Evolutionary conservation across 2,797 vertebrate genomes (phyloP), one percentile per base, ranked within the genome.

Genomic region (Acropternis orthonyx): DNA sequence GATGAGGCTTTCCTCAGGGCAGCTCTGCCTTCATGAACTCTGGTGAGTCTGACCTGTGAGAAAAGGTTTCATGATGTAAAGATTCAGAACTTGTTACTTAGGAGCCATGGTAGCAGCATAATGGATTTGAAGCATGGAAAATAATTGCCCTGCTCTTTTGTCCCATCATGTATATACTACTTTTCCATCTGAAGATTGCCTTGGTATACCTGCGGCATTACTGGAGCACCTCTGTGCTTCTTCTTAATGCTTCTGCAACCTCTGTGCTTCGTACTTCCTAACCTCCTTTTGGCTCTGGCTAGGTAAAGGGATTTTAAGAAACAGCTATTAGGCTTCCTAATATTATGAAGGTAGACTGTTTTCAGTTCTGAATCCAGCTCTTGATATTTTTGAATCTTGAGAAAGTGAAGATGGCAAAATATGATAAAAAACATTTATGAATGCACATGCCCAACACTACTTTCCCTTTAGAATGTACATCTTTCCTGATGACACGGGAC

Each of bases 31-130:
- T 54, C 10, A 0, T 19, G 14, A 26, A 8, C 21, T 16, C 44
- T 37, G 32, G 13, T 26, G 30, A 30, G 8, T 41, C 82, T 73
- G 59, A 46, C 46, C 24, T 32, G 27, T 32, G 36, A 68, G 49
- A 18, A 72, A 36, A 65, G 3, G 9, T 61, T 81, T 87, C n/a
- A 54, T 61, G 21, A 66, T 13, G 11, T 76, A 27, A 27, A 76
- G 26, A 61, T 75, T 46, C 23, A 74, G 54, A 84, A 10, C 30
- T 61, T 89, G 12, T 56, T 48, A 17, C n/a, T 36, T 44, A 34
- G 5, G 21, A 34, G 17, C 6, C 14, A 7, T 0, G 0, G 21
- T 20, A 75, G 32, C 28, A 78, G 36, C 1, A 1, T 34, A 44
- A 27, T 37, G 34, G 43, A 32, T 86, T 80, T 67, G 69, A 81